Conservation (phyloP, 2,113 vertebrate genomes). For the Ceratotherium simum region DNA sequence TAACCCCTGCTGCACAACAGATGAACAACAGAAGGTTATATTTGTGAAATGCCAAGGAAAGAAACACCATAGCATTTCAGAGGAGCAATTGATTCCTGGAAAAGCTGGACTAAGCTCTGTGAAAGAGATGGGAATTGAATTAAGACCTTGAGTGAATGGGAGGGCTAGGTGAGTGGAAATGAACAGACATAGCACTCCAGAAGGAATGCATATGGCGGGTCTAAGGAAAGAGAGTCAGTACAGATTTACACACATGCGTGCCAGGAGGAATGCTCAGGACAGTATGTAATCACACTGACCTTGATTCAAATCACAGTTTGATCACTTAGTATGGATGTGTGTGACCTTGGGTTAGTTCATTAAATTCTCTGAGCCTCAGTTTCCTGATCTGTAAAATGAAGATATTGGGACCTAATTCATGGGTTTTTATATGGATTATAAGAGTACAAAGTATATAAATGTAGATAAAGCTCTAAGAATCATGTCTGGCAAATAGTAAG, state of each 20-base stretch:
- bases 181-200: not conserved
- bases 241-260: not conserved
- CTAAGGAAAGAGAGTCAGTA: not conserved
- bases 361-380: not conserved
- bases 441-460: not conserved
- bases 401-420: not conserved
- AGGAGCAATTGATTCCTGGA: not conserved
- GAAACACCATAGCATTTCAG: not conserved
- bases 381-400: not conserved
- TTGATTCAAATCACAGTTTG: not conserved
- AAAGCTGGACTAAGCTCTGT: not conserved
- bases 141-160: not conserved
- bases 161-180: not conserved
- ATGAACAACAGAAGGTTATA: not conserved
- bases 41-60: slow-evolving; percentile 10
- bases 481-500: not conserved
- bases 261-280: not conserved
- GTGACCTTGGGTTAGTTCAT: not conserved
- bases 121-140: not conserved
- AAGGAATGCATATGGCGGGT: rapidly evolving
- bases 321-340: not conserved
- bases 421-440: not conserved
- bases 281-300: not conserved
- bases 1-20: not conserved
- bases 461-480: not conserved